These are phyloP conservation scores for Epinephelus cyanopodus DNA, from an alignment of 2,113 vertebrate genomes.

Conservation along the genomic window DNA sequence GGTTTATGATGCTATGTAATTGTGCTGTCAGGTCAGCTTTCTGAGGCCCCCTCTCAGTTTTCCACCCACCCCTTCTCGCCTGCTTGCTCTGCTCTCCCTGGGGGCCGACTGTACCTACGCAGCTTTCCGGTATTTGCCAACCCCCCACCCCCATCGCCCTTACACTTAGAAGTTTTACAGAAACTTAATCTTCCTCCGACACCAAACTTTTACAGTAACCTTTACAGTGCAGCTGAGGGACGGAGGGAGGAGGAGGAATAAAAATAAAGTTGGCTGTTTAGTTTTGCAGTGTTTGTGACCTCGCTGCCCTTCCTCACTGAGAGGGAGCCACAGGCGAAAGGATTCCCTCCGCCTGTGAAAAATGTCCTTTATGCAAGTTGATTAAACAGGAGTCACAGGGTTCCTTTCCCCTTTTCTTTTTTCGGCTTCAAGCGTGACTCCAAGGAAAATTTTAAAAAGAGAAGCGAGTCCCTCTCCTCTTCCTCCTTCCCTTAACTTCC, in stretches of 20 bases:
- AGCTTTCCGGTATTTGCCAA: not conserved
- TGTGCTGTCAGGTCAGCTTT: conserved; percentile 67
- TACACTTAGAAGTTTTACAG: conserved; percentile 21
- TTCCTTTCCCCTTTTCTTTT: not conserved
- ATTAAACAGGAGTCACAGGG: not conserved
- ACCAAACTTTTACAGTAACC: conserved; percentile 46
- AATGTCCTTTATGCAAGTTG: conserved; percentile 20
- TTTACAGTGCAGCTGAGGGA: conserved; percentile 5
- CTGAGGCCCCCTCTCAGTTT: conserved; percentile 12
- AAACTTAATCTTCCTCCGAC: conserved; percentile 42
- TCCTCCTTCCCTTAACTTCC: conserved; percentile 14
- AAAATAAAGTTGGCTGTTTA: conserved; percentile 12
- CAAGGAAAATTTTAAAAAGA: conserved; percentile 23
- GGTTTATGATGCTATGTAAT: conserved; percentile 61
- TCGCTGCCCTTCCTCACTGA: conserved; percentile 15
- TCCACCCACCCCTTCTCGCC: conserved; percentile 36
- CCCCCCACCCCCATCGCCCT: not conserved
- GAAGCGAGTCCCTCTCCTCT: not conserved
- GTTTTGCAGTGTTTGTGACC: conserved; percentile 36
- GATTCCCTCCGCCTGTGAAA: conserved; percentile 24
- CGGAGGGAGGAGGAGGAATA: not conserved
- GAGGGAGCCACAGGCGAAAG: not conserved
- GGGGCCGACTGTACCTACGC: conserved; percentile 26
- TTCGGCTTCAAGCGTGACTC: conserved; percentile 6
- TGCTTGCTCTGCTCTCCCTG: conserved; percentile 14